These are phyloP conservation scores for Anoura caudifer DNA, from an alignment of 2,113 vertebrate species.

Conservation along the genomic window DNA sequence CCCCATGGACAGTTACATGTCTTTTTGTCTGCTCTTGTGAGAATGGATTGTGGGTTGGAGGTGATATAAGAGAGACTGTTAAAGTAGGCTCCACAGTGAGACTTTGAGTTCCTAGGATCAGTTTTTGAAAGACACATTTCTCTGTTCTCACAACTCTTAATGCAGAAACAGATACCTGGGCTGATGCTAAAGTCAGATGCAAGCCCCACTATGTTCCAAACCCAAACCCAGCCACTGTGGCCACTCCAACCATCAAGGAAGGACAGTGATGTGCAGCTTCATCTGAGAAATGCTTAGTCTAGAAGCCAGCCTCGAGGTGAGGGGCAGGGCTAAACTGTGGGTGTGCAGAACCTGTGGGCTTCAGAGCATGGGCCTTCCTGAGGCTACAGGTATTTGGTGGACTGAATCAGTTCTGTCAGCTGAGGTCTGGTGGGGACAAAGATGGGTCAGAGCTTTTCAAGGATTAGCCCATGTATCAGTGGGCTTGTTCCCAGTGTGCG, in stretches of 20 bases:
- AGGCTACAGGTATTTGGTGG: neutral
- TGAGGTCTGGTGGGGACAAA: slow-evolving; percentile 12
- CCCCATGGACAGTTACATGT: neutral
- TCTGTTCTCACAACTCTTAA: neutral
- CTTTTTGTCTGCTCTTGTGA: neutral
- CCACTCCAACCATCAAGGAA: neutral
- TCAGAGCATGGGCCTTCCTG: neutral
- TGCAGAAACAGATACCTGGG: neutral
- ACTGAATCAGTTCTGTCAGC: neutral
- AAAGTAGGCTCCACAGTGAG: neutral
- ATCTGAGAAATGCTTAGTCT: neutral
- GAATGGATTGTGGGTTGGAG: neutral
- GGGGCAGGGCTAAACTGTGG: neutral
- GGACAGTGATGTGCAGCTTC: neutral
- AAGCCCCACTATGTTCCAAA: neutral
- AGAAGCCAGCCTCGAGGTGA: neutral
- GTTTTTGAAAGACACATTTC: neutral
- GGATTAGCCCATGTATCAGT: neutral
- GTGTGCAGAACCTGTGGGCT: neutral
- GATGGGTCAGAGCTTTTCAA: neutral
- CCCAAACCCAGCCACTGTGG: neutral
- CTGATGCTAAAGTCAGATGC: neutral
- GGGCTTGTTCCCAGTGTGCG: neutral
- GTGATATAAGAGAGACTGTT: neutral
- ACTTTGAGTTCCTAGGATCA: neutral